Percentiles rank a stretch among this genome's conserved stretches.
These are phyloP conservation scores for Chrysomallon squamiferum DNA, from an alignment of 1,140 invertebrate genomes.

Conservation along the genomic window DNA sequence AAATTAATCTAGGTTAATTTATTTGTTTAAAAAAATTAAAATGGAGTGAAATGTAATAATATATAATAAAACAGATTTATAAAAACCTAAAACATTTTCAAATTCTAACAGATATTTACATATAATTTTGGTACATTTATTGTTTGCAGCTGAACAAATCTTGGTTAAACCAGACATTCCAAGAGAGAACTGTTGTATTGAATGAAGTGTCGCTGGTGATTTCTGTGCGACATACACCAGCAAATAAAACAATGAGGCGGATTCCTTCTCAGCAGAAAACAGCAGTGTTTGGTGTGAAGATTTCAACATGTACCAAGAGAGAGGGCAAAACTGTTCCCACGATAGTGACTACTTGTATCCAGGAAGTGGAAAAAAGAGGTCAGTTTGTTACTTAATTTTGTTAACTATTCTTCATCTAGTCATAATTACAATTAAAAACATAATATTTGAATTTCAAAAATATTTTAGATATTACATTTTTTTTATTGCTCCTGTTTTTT, in stretches of 20 bases:
- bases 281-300: conserved; percentile 43
- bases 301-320: conserved; percentile 26
- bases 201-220: conserved; percentile 57
- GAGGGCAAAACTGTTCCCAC: conserved; percentile 48
- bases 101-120: no score
- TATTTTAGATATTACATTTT: no score
- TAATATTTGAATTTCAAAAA: no score
- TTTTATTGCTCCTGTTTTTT: no score
- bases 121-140: no score
- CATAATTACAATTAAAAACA: no score
- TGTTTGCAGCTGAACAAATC: conserved; percentile 71
- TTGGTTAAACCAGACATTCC: conserved; percentile 69
- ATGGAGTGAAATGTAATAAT: no score
- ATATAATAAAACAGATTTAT: no score
- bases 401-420: no score
- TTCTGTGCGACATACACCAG: conserved; percentile 41
- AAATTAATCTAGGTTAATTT: no score
- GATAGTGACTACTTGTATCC: conserved; percentile 47
- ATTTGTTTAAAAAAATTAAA: no score
- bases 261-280: conserved; percentile 36
- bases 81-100: no score
- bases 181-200: conserved; percentile 69
- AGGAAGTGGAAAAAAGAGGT: conserved; percentile 50
- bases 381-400: not conserved
- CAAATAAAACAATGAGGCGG: conserved; percentile 41